Evolutionary conservation across 2,113 vertebrate genomes (phyloP).

Genomic region (Lamprotornis superbus): DNA sequence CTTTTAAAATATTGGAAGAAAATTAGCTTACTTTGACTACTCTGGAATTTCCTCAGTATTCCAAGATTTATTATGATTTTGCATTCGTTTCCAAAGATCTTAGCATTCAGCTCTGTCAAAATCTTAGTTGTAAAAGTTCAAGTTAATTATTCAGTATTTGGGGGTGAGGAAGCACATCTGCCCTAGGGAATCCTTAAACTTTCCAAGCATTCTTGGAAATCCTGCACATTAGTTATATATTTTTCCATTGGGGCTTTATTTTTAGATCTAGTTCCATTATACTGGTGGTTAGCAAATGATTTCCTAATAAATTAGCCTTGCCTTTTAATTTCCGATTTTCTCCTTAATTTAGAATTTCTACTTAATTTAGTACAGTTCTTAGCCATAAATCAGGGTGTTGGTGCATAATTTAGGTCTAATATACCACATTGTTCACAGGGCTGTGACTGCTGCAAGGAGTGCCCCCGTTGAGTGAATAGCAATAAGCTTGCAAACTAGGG

Average conservation of each 20-base stretch:
- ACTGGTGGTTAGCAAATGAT: constrained; percentile 20
- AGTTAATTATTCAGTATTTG: not conserved
- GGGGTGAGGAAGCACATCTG: not conserved
- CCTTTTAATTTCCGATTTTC: constrained; percentile 53
- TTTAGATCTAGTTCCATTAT: constrained; percentile 52
- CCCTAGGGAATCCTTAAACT: constrained; percentile 23
- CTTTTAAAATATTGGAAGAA: constrained; percentile 38
- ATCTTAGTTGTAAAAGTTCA: not conserved
- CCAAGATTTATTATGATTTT: not conserved
- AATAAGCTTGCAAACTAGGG: not conserved
- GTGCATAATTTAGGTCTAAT: constrained; percentile 41
- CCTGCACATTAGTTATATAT: not conserved
- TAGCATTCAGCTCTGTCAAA: not conserved
- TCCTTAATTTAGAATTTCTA: constrained; percentile 53
- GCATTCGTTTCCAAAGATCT: not conserved
- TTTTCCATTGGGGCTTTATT: constrained; percentile 31
- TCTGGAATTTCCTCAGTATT: constrained; percentile 31
- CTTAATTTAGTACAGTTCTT: constrained; percentile 40
- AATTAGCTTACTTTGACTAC: not conserved
- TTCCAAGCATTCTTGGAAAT: not conserved
- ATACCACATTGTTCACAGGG: not conserved
- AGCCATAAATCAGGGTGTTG: constrained; percentile 17
- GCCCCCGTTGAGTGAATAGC: not conserved
- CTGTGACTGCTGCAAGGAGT: not conserved
- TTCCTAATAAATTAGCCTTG: constrained; percentile 46